Evolutionary conservation across 2,113 vertebrate species (phyloP).

Genomic region (Paradoxurus hermaphroditus): DNA sequence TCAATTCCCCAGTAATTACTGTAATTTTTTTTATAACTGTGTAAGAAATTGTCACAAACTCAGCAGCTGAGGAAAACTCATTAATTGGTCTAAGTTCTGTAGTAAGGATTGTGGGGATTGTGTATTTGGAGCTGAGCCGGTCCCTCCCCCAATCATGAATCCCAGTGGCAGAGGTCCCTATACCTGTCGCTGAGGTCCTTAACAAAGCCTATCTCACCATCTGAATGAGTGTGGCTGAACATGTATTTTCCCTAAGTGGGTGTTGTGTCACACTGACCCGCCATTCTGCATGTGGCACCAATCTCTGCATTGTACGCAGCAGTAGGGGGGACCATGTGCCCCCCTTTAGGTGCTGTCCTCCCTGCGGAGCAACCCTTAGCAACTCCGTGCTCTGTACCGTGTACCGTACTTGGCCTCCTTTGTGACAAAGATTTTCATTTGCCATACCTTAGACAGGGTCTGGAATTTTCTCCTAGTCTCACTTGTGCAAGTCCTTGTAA

Average conservation of each 20-base stretch:
- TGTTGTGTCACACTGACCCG: fast-evolving
- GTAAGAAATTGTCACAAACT: neutral
- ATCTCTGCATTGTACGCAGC: neutral
- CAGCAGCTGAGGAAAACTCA: neutral
- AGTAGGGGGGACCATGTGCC: neutral
- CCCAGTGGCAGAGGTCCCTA: neutral
- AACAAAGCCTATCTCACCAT: neutral
- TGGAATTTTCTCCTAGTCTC: too few species aligned
- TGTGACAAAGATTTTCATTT: too few species aligned
- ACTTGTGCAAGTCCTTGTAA: neutral
- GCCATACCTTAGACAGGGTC: too few species aligned
- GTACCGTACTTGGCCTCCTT: neutral
- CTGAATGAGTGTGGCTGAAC: neutral
- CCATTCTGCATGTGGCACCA: fast-evolving
- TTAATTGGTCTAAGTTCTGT: neutral
- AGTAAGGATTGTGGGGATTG: neutral
- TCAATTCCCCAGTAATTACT: neutral
- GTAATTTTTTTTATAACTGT: neutral
- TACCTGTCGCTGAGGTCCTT: neutral
- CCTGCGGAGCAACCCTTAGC: neutral
- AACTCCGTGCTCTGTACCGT: neutral
- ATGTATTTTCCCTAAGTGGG: neutral
- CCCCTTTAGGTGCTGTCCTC: neutral
- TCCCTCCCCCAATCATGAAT: neutral
- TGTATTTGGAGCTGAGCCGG: neutral